phyloP scores from a whole-genome alignment of 2,113 vertebrate genomes.

The Catharus bicknelli region DNA sequence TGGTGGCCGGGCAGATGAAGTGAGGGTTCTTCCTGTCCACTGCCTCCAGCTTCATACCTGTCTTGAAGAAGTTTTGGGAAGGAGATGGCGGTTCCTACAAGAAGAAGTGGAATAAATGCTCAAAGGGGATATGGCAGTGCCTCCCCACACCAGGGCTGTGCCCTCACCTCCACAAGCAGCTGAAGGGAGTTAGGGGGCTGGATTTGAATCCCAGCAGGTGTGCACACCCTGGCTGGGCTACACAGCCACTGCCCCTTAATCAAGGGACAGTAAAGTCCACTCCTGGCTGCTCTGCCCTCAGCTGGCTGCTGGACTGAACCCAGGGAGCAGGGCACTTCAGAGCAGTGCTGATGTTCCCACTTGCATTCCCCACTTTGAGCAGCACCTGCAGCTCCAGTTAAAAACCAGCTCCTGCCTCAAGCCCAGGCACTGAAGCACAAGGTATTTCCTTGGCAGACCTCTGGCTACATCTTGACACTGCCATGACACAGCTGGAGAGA shows the following conservation, averaged over 20 bases:
- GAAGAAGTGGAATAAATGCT: slow-evolving; percentile 31
- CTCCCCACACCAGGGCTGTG: not conserved
- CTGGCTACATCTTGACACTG: not conserved
- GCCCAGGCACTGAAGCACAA: not conserved
- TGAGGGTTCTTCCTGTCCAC: slow-evolving; percentile 99
- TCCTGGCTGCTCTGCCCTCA: not conserved
- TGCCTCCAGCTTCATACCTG: slow-evolving; percentile 98
- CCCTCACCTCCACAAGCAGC: not conserved
- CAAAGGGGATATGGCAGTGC: not conserved
- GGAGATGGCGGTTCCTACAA: slow-evolving; percentile 93
- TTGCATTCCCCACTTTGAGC: not conserved
- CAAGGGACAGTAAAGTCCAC: not conserved
- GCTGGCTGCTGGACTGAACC: not conserved
- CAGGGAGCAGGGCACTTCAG: not conserved
- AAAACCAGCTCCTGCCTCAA: not conserved
- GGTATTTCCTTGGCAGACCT: not conserved
- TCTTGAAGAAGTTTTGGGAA: slow-evolving; percentile 94
- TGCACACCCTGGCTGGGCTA: not conserved
- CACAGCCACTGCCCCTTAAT: not conserved
- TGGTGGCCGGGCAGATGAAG: slow-evolving; percentile 98
- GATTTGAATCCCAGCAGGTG: not conserved
- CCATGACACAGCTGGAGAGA: not conserved
- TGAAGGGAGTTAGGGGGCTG: not conserved
- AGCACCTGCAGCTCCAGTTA: not conserved
- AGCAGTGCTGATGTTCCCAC: not conserved